Conservation (phyloP, 2,797 vertebrate species). For the Pantherophis alleghaniensis region DNA sequence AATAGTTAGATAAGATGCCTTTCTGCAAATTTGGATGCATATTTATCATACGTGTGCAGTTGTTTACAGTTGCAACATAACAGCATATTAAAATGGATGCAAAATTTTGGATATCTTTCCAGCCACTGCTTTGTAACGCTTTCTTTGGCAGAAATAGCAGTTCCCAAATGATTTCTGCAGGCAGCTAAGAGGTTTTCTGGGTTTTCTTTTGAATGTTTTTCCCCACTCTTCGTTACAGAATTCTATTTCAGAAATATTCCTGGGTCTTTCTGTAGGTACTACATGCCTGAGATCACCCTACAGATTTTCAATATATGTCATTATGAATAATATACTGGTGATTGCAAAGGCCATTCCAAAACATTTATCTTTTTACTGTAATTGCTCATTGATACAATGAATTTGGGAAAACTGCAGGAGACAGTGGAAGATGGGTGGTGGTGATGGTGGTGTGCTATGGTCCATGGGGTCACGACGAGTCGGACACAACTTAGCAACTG, state of each 20-base stretch:
- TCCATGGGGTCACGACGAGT: background rate
- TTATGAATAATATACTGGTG: background rate
- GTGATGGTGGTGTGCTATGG: background rate
- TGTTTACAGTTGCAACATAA: background rate
- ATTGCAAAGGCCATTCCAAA: background rate
- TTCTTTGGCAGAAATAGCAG: background rate
- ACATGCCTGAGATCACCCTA: background rate
- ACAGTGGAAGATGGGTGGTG: background rate
- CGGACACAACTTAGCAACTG: background rate
- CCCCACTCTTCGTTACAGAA: background rate
- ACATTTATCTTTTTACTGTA: background rate
- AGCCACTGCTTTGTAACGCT: background rate
- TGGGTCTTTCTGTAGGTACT: background rate
- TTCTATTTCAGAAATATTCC: background rate
- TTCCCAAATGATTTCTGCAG: background rate
- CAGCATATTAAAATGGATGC: background rate
- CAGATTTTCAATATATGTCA: background rate
- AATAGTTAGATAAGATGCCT: background rate
- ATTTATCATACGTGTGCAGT: background rate
- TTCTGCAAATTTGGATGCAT: background rate
- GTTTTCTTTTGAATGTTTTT: background rate
- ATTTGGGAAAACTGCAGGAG: background rate
- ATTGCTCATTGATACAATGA: background rate
- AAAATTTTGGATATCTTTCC: background rate
- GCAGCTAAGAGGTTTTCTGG: background rate